These are phyloP conservation scores for Syrista parreyssii DNA, from an alignment of 2,888 invertebrate genomes.

Conservation along the genomic window DNA sequence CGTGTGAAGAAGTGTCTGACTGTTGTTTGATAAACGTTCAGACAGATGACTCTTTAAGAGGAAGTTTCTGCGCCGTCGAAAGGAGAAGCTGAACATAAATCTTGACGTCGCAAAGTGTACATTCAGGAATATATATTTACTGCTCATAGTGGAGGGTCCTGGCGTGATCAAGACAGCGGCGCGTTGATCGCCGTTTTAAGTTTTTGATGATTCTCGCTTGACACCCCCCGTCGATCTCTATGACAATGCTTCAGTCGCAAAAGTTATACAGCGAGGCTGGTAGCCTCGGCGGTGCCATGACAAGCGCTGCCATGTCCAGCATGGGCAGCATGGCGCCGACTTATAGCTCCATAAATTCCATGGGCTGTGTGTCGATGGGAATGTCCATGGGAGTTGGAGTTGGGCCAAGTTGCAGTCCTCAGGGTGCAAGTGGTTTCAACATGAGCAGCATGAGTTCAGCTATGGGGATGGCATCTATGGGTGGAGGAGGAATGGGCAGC, in stretches of 20 bases:
- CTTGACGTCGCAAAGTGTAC: too few relatives aligned
- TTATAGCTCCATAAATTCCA: slow-evolving; percentile 81
- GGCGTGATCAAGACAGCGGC: slow-evolving; percentile 27
- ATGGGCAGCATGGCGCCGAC: slow-evolving; percentile 76
- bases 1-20: too few relatives aligned
- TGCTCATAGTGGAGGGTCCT: too few relatives aligned
- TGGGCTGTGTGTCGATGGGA: slow-evolving; percentile 80
- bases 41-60: too few relatives aligned
- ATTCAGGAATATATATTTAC: too few relatives aligned
- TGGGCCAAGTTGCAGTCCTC: slow-evolving; percentile 59
- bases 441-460: slow-evolving; percentile 59
- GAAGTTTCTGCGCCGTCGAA: too few relatives aligned
- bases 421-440: slow-evolving; percentile 58
- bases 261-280: slow-evolving; percentile 62
- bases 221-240: slow-evolving; percentile 41
- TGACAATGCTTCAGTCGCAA: slow-evolving; percentile 65
- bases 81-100: too few relatives aligned
- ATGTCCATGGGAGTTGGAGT: slow-evolving; percentile 63
- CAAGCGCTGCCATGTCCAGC: slow-evolving; percentile 59
- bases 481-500: slow-evolving; percentile 46
- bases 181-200: too few relatives aligned
- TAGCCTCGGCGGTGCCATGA: slow-evolving; percentile 59
- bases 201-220: slow-evolving; percentile 49
- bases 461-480: slow-evolving; percentile 55
- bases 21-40: too few relatives aligned